Conservation (phyloP, 2,888 invertebrate species). For the Drosophila borealis region DNA sequence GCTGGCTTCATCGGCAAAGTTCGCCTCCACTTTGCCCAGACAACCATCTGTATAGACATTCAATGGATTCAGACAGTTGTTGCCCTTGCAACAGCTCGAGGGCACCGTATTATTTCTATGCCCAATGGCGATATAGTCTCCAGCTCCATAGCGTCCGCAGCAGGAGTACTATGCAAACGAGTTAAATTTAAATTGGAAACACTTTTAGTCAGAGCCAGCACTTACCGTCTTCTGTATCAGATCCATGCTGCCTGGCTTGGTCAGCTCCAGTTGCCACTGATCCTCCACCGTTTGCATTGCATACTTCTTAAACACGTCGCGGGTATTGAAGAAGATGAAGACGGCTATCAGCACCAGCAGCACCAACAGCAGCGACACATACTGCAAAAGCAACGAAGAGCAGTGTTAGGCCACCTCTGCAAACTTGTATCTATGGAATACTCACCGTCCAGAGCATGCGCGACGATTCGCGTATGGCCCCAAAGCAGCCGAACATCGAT, state of each 20-base stretch:
- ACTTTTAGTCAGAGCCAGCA: background rate
- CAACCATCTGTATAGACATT: slow-evolving; percentile 76
- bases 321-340: slow-evolving; percentile 63
- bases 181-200: background rate
- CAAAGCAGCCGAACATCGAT: slow-evolving; percentile 80
- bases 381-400: slow-evolving; percentile 46
- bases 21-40: slow-evolving; percentile 66
- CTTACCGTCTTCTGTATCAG: slow-evolving; percentile 71
- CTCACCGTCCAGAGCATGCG: slow-evolving; percentile 80
- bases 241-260: slow-evolving; percentile 76
- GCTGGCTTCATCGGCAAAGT: slow-evolving; percentile 71
- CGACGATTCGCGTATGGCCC: slow-evolving; percentile 77
- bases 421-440: background rate
- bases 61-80: slow-evolving; percentile 76
- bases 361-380: slow-evolving; percentile 67
- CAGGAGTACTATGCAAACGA: slow-evolving; percentile 67
- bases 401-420: background rate
- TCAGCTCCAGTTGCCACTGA: slow-evolving; percentile 71
- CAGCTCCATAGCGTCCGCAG: slow-evolving; percentile 80
- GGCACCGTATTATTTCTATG: slow-evolving; percentile 61
- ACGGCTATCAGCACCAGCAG: slow-evolving; percentile 65
- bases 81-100: slow-evolving; percentile 77
- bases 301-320: slow-evolving; percentile 74
- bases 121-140: slow-evolving; percentile 68
- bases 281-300: slow-evolving; percentile 71